Evolutionary conservation across 2,113 vertebrate genomes (phyloP).

Genomic region (Gymnorhina tibicen): DNA sequence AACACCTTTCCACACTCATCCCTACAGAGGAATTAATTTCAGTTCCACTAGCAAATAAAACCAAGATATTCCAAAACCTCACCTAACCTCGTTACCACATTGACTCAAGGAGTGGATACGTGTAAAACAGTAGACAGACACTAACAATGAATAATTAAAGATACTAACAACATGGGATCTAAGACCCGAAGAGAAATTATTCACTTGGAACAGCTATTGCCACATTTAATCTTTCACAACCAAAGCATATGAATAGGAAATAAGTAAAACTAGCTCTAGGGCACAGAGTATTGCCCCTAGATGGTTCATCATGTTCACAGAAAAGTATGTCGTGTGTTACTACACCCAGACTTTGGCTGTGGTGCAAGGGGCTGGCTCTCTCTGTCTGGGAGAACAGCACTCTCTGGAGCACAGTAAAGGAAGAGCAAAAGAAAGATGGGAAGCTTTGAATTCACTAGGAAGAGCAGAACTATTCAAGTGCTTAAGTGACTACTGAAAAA

Average conservation of each 20-base stretch:
- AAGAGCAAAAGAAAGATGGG: background rate
- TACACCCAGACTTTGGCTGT: background rate
- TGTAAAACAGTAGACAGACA: background rate
- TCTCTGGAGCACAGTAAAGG: slow-evolving; percentile 63
- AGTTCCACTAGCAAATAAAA: background rate
- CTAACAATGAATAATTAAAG: slow-evolving; percentile 28
- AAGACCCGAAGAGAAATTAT: background rate
- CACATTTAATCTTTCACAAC: background rate
- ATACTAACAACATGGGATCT: background rate
- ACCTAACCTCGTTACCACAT: accelerated
- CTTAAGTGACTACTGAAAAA: background rate
- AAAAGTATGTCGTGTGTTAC: background rate
- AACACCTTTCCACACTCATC: background rate
- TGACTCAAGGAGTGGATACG: background rate
- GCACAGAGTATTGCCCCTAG: slow-evolving; percentile 14
- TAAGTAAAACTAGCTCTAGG: background rate
- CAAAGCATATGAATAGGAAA: background rate
- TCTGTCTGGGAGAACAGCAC: slow-evolving; percentile 26
- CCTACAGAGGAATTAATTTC: background rate
- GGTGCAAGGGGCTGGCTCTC: background rate
- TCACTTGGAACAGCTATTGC: background rate
- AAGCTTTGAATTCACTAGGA: background rate
- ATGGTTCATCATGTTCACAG: slow-evolving; percentile 6
- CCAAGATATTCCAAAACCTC: background rate
- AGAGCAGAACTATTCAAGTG: background rate